Evolutionary conservation across 2,113 vertebrate genomes (phyloP).

Genomic region (Ranitomeya variabilis): DNA sequence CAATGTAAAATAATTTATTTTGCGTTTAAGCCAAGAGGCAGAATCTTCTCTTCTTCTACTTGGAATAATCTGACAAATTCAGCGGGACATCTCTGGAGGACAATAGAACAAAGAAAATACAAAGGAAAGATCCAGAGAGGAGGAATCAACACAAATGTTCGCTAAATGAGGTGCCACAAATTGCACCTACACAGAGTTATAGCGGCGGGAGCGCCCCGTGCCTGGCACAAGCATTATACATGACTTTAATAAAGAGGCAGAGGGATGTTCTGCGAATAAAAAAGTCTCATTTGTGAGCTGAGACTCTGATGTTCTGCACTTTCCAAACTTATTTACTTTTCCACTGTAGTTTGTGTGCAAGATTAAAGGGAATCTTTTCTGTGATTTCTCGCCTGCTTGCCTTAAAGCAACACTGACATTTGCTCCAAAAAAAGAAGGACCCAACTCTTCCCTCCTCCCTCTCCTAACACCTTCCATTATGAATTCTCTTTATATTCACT

Average conservation of each 20-base stretch:
- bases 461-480: slow-evolving; percentile 11
- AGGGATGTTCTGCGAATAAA: slow-evolving; percentile 20
- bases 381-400: slow-evolving; percentile 41
- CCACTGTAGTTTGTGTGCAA: slow-evolving; percentile 18
- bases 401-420: slow-evolving; percentile 44
- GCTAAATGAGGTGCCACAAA: neutral
- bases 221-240: slow-evolving; percentile 12
- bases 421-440: slow-evolving; percentile 11
- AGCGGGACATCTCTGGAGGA: neutral
- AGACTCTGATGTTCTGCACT: slow-evolving; percentile 26
- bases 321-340: slow-evolving; percentile 54
- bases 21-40: slow-evolving; percentile 34
- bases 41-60: neutral
- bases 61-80: slow-evolving; percentile 28
- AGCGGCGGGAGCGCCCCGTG: neutral
- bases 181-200: neutral
- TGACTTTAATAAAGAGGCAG: slow-evolving; percentile 32
- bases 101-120: slow-evolving; percentile 13
- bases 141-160: neutral
- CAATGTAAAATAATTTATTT: slow-evolving; percentile 21
- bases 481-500: slow-evolving; percentile 42
- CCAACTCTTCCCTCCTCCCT: neutral
- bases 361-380: slow-evolving; percentile 40
- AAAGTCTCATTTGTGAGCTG: slow-evolving; percentile 36
- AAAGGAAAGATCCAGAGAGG: neutral